Conservation (phyloP, 2,113 vertebrate species). For the Corythaeola cristata region DNA sequence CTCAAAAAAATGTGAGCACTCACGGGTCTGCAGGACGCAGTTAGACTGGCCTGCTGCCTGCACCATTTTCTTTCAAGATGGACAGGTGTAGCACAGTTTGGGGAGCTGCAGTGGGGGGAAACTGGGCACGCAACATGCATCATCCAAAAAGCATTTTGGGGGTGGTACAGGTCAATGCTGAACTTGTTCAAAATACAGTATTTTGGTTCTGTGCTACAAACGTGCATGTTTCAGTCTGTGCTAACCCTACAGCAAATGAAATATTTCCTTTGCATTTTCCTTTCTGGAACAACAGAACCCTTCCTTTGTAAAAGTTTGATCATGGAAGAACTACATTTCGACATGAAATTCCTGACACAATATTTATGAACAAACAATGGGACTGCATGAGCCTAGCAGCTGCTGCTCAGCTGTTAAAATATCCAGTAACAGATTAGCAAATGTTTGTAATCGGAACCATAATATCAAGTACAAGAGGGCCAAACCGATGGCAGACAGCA, state of each 20-base stretch:
- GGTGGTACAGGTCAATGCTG: neutral
- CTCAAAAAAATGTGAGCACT: neutral
- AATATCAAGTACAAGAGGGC: neutral
- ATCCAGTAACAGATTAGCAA: neutral
- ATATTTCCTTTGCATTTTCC: neutral
- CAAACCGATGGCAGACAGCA: neutral
- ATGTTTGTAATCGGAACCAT: neutral
- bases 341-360: neutral
- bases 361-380: neutral
- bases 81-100: no score
- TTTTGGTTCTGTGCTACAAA: neutral
- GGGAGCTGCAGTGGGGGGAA: neutral
- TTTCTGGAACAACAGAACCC: neutral
- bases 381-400: neutral
- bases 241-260: neutral
- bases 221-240: neutral
- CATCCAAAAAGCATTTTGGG: neutral
- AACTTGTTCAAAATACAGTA: neutral
- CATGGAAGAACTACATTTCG: neutral
- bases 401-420: neutral
- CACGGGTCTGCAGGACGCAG: neutral
- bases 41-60: fast-evolving
- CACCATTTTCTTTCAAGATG: neutral
- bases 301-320: neutral
- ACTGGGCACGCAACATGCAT: neutral